These are phyloP conservation scores for Macroglossus sobrinus DNA, from an alignment of 2,113 vertebrate species.

Conservation along the genomic window DNA sequence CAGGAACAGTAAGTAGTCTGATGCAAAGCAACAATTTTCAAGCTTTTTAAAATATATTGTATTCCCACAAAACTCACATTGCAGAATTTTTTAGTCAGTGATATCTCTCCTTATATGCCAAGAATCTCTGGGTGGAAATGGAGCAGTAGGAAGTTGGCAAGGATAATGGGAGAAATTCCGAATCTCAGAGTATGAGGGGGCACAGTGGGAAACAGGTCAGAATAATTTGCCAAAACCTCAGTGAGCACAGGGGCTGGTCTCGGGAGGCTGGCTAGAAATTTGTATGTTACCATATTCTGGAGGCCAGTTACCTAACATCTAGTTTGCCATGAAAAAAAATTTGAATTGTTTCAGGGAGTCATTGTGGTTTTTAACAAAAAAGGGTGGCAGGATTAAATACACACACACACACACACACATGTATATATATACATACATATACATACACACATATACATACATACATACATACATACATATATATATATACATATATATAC, in stretches of 20 bases:
- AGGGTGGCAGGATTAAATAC: neutral
- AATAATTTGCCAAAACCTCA: neutral
- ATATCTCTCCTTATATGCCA: neutral
- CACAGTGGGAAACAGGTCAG: neutral
- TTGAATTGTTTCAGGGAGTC: neutral
- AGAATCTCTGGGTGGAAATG: neutral
- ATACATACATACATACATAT: too few species aligned
- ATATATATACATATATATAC: too few species aligned
- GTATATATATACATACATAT: too few species aligned
- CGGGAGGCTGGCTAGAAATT: neutral
- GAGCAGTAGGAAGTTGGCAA: neutral
- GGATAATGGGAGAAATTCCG: neutral
- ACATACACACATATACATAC: too few species aligned
- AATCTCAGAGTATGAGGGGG: neutral
- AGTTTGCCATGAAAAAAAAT: neutral
- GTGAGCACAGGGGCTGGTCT: neutral
- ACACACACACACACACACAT: too few species aligned
- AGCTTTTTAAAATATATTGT: neutral
- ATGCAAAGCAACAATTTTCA: neutral
- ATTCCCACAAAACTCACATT: neutral
- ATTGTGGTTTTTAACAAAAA: neutral
- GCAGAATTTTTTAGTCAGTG: neutral
- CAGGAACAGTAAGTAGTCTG: neutral
- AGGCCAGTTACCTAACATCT: neutral
- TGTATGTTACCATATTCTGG: neutral